A percentile compares a stretch with the other conserved stretches of the same genome.
These are phyloP conservation scores for Uromys caudimaculatus DNA, from an alignment of 2,797 vertebrate genomes.

Conservation along the genomic window DNA sequence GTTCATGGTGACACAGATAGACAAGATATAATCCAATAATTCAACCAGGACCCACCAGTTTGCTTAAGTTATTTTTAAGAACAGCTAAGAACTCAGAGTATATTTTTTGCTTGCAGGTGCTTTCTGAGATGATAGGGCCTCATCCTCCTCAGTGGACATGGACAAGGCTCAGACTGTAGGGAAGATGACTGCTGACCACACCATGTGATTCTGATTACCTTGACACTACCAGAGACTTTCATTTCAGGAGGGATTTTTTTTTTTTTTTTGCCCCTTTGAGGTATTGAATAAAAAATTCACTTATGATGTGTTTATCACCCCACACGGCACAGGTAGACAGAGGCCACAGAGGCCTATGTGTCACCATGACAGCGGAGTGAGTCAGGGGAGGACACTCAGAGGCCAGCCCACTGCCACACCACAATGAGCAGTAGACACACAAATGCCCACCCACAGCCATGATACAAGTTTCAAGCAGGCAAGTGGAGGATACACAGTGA, in stretches of 20 bases:
- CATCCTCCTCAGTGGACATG: not conserved
- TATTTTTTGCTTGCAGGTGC: not conserved
- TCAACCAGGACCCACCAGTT: not conserved
- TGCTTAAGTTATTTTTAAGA: slow-evolving; percentile 23
- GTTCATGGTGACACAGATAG: not conserved
- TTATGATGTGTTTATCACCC: not conserved
- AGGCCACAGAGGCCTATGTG: not conserved
- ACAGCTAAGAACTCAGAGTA: not conserved
- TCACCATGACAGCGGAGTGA: not conserved
- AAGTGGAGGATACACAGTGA: not conserved
- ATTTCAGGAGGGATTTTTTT: not conserved
- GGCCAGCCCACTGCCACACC: not conserved
- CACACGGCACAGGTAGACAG: not conserved
- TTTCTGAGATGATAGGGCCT: not conserved
- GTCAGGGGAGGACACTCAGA: not conserved
- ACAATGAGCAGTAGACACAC: too few relatives aligned
- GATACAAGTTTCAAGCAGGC: not conserved
- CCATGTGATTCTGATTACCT: not conserved
- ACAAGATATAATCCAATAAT: not conserved
- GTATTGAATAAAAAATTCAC: slow-evolving; percentile 2
- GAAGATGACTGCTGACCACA: not conserved
- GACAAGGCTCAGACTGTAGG: not conserved
- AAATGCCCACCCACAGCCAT: too few relatives aligned
- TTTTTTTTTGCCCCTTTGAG: not conserved
- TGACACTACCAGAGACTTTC: not conserved